Evolutionary conservation across 2,888 invertebrate genomes (phyloP).

Genomic region (Drosophila borealis): DNA sequence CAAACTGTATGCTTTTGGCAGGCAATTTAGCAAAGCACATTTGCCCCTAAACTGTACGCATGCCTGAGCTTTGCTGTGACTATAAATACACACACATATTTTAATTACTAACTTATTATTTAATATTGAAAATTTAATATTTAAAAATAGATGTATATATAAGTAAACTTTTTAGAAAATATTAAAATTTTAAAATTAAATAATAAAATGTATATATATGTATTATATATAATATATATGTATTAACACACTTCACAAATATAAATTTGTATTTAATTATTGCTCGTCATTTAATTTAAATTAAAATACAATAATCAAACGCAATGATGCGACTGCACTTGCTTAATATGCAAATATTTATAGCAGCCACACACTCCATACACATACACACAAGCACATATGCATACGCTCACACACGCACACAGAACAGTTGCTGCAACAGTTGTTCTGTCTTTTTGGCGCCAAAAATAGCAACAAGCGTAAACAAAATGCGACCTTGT

Average conservation of each 20-base stretch:
- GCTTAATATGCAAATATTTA: slow-evolving; percentile 32
- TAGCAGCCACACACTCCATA: slow-evolving; percentile 16
- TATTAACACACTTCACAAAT: neutral
- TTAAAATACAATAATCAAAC: neutral
- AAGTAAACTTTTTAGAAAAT: neutral
- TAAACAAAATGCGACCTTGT: slow-evolving; percentile 57
- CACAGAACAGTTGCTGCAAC: slow-evolving; percentile 50
- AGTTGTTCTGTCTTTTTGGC: slow-evolving; percentile 69
- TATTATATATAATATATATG: neutral
- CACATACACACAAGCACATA: neutral
- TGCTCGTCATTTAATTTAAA: neutral
- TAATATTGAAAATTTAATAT: neutral
- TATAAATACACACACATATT: slow-evolving; percentile 1
- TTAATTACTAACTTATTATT: neutral
- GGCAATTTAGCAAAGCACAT: slow-evolving; percentile 25
- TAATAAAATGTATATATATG: too few relatives aligned
- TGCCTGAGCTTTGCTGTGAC: slow-evolving; percentile 1
- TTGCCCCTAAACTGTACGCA: slow-evolving; percentile 19
- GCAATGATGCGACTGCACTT: slow-evolving; percentile 32
- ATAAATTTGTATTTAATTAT: neutral
- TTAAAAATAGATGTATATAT: neutral
- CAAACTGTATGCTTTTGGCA: slow-evolving; percentile 7
- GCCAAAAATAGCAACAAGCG: slow-evolving; percentile 73
- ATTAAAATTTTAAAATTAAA: neutral
- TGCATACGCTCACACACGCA: too few relatives aligned